Base-by-base conservation (phyloP, 2,888 invertebrate genomes). In the Drosophila helvetica region DNA sequence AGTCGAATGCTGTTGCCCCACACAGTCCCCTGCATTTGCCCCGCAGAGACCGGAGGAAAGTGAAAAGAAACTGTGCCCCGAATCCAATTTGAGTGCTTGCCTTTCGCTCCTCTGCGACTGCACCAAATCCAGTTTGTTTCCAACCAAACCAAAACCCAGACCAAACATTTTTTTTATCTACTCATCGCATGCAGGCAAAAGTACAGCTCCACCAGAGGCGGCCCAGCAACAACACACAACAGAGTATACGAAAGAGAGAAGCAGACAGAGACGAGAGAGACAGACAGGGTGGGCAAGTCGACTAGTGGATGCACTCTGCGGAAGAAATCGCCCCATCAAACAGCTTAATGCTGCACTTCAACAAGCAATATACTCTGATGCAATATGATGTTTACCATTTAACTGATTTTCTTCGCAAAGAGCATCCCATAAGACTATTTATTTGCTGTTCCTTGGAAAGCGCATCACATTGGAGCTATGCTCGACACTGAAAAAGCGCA, bases 101-200 rank as follows among this genome's bases (percentile, higher is more conserved):
- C 45, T 27, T 55, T 64, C 58, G 46, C 56, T 57, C 73, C 46
- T 42, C 71, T 27, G n/a, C 45, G 64, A 57, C 45, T 25, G 67
- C 63, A 33, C 50, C 51, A 54, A 87, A 88, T 84, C 86, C 80
- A 84, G 87, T 87, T 87, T 86, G 70, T 67, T 69, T 72, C 69
- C 78, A 85, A 83, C 74, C 79, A 78, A 80, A 83, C 76, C 75
- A 67, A 80, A 79, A 69, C 84, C 83, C 56, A 78, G 2, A 38
- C 38, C 38, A 38, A 76, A 77, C 77, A 79, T 69, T 78, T 78
- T 84, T 84, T 85, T 65, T 72, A 84, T 84, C 80, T 83, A 63
- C 82, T 56, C 83, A 78, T 74, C 81, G 63, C 56, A 56, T 60
- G 64, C 61, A 51, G 64, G 52, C 56, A 77, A 83, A 83, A 84